Percentiles rank a stretch among this genome's conserved stretches.
These are phyloP conservation scores for Tenrec ecaudatus DNA, from an alignment of 2,113 vertebrate genomes.

Conservation along the genomic window DNA sequence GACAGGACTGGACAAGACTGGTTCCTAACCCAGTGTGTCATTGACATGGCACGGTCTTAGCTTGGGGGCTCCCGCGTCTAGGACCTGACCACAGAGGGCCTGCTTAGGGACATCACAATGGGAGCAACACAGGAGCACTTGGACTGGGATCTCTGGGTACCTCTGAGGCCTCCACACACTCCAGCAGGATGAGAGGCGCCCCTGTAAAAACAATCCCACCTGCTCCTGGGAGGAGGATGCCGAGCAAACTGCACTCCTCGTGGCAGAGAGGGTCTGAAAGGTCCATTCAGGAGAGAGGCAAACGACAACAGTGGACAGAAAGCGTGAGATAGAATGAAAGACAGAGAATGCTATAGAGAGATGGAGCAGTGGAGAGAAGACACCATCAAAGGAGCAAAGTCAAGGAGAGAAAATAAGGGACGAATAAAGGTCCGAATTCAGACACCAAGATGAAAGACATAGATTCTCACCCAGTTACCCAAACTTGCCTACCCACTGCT, in stretches of 20 bases:
- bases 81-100: not conserved
- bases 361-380: not conserved
- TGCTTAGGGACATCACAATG: not conserved
- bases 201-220: not conserved
- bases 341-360: not conserved
- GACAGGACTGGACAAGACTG: not conserved
- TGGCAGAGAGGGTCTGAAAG: not conserved
- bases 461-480: fast-evolving
- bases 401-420: not conserved
- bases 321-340: not conserved
- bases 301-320: not conserved
- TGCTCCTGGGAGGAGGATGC: not conserved
- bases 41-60: not conserved
- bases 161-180: no score
- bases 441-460: not conserved
- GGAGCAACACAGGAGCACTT: not conserved
- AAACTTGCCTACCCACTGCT: not conserved
- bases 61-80: not conserved
- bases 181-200: not conserved
- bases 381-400: not conserved
- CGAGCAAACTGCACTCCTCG: not conserved
- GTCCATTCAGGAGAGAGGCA: not conserved
- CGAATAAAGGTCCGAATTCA: not conserved
- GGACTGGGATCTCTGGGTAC: not conserved
- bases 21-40: not conserved